Evolutionary conservation across 1,140 invertebrate species (phyloP).

Genomic region (Bombus waltoni): DNA sequence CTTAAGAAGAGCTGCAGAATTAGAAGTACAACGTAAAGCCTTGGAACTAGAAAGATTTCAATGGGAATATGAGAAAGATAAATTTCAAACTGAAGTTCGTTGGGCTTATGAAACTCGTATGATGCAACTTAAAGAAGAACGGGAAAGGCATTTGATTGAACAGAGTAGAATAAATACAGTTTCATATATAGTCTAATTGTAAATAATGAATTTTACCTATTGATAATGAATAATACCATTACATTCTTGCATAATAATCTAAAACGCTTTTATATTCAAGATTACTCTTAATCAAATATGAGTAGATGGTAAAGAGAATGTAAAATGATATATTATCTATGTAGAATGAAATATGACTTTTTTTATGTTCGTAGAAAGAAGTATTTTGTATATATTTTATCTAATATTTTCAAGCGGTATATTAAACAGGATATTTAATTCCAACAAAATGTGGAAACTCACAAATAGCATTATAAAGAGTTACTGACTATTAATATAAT

Average conservation of each 20-base stretch:
- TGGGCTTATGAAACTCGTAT: constrained; percentile 73
- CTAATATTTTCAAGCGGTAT: background rate
- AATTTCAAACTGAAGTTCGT: constrained; percentile 69
- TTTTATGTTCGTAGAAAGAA: background rate
- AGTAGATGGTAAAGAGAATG: background rate
- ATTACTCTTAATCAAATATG: constrained; percentile 1
- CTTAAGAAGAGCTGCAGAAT: constrained; percentile 68
- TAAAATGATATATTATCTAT: background rate
- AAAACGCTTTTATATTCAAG: constrained; percentile 7
- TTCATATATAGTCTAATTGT: background rate
- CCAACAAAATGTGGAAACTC: no score
- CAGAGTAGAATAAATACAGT: constrained; percentile 48
- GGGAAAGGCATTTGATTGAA: constrained; percentile 67
- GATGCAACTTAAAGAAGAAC: constrained; percentile 76
- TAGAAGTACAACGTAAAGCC: constrained; percentile 74
- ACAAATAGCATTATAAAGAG: no score
- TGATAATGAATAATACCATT: background rate
- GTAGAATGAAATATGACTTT: background rate
- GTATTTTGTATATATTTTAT: background rate
- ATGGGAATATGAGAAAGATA: constrained; percentile 75
- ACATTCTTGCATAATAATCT: background rate
- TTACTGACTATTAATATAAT: no score
- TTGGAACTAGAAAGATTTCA: constrained; percentile 74
- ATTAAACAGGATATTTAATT: background rate
- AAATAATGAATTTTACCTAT: constrained; percentile 9